Percentiles rank a stretch among this genome's conserved stretches.
Conservation (phyloP, 2,888 invertebrate genomes). For the Notodonta dromedarius region DNA sequence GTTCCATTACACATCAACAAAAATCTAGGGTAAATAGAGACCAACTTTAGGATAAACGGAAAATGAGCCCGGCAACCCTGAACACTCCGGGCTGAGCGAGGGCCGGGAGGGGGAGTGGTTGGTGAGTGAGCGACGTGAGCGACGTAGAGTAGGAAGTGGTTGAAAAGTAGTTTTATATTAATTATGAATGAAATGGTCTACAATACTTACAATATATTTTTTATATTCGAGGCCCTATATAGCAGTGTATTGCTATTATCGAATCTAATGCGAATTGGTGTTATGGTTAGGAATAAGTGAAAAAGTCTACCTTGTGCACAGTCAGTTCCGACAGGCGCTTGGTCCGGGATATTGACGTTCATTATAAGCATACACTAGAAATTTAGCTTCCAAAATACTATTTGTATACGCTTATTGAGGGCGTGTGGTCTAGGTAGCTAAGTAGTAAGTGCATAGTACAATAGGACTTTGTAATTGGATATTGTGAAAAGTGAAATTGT, state of each 20-base stretch:
- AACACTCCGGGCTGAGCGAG: conserved; percentile 15
- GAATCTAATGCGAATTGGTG: conserved; percentile 16
- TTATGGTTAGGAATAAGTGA: conserved; percentile 14
- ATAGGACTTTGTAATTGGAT: conserved; percentile 34
- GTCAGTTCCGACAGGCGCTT: conserved; percentile 45
- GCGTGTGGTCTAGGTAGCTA: conserved; percentile 54
- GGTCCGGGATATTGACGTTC: conserved; percentile 79
- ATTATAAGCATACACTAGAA: conserved; percentile 54
- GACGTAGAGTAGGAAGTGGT: conserved; percentile 19
- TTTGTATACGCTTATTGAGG: conserved; percentile 69
- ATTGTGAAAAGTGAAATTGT: conserved; percentile 57
- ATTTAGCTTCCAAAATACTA: conserved; percentile 65
- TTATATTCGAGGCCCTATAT: conserved; percentile 17
- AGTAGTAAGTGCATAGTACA: conserved; percentile 33
- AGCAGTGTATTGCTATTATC: conserved; percentile 11
- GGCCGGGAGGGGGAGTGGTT: conserved; percentile 3
- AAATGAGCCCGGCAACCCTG: conserved; percentile 23
- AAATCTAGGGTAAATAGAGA: no score
- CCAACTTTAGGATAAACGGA: no score
- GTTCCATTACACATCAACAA: no score
- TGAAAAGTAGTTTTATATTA: conserved; percentile 46
- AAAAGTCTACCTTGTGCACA: conserved; percentile 9
- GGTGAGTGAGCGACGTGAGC: no score
- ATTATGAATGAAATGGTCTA: conserved; percentile 56
- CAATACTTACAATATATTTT: conserved; percentile 30